Evolutionary conservation across 2,797 vertebrate genomes (phyloP).

Genomic region (Falco naumanni): DNA sequence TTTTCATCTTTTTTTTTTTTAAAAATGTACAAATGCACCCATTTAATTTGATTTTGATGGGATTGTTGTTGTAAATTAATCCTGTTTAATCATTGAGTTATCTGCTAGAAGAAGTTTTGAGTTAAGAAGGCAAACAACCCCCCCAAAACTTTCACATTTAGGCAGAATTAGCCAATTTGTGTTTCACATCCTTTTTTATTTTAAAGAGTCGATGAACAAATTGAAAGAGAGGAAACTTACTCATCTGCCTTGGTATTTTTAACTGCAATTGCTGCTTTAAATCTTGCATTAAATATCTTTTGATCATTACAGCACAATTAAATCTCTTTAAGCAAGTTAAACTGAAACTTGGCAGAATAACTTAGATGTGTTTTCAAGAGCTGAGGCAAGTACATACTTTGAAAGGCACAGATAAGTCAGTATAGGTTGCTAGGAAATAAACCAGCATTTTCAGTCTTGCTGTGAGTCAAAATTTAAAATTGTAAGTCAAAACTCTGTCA

Average conservation of each 20-base stretch:
- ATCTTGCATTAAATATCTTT: neutral
- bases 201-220: slow-evolving; percentile 18
- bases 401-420: neutral
- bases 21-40: neutral
- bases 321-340: neutral
- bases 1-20: neutral
- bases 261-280: neutral
- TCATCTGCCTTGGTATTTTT: neutral
- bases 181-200: slow-evolving; percentile 36
- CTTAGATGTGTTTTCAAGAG: neutral
- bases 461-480: neutral
- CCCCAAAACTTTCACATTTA: slow-evolving; percentile 53
- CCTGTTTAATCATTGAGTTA: slow-evolving; percentile 53
- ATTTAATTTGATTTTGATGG: slow-evolving; percentile 42
- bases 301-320: neutral
- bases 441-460: neutral
- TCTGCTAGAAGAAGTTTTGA: slow-evolving; percentile 38
- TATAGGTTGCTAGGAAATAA: neutral
- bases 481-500: neutral
- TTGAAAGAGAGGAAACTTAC: neutral
- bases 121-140: slow-evolving; percentile 46
- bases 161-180: slow-evolving; percentile 54
- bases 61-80: slow-evolving; percentile 61
- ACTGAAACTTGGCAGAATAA: neutral
- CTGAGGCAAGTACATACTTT: neutral